Base-by-base conservation (phyloP, 2,888 invertebrate genomes). In the Drosophila meridionalis region DNA sequence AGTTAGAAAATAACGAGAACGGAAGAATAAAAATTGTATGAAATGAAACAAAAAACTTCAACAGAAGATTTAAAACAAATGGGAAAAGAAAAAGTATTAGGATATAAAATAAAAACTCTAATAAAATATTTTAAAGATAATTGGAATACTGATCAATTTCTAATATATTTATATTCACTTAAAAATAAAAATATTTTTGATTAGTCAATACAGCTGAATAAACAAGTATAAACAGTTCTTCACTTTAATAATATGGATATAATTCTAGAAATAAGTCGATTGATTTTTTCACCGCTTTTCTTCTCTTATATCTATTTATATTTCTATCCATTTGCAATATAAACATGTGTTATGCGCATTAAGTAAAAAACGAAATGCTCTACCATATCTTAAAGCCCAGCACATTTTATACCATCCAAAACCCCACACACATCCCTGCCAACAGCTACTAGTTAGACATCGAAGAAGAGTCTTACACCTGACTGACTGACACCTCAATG, bases 401-500 rank as follows among this genome's bases (percentile, higher is more conserved):
- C n/a, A 7, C 36, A 20, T 11, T 36, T 2, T 34, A 2, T 3
- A 3, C 30, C 36, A 62, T 43, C 28, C 20, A 11, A 7, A 5
- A 7, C 14, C 32, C 30, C 7, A 12, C 14, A 0, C 30, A 34
- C 26, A 14, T 3, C 8, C 3, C 58, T 43, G 26, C 6, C 50
- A 26, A 34, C 9, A 52, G 20, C n/a, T 20, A 32, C n/a, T 20
- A 32, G 50, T 40, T 36, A 50, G 20, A 9, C 43, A 40, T 7
- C 11, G 34, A 0, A 42, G 45, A 14, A 52, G 48, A 12, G 28
- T 45, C 8, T 45, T 53, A 9, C 65, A 73, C 65, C 77, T 75
- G 66, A 26, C 59, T 38, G 50, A 45, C 38, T 45, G 57, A 47
- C 45, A 48, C 28, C 53, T 53, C 57, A 43, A 58, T 72, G 75